Conservation (phyloP, 2,888 invertebrate species). For the Drosophila eohydei region DNA sequence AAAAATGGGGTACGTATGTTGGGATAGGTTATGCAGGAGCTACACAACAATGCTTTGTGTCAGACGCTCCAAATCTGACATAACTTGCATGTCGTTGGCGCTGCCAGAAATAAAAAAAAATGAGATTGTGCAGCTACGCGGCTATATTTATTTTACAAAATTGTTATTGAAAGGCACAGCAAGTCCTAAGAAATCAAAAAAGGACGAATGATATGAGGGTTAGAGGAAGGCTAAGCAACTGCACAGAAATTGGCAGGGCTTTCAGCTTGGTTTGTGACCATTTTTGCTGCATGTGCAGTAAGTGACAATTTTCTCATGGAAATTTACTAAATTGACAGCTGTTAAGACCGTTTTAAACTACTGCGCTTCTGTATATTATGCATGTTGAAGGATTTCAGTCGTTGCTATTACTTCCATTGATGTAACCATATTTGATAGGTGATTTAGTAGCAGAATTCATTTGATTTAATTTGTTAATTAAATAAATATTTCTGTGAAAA, state of each 20-base stretch:
- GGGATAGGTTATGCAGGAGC: slow-evolving; percentile 13
- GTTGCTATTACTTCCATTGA: background rate
- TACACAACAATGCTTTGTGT: slow-evolving; percentile 57
- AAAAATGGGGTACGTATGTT: slow-evolving; percentile 7
- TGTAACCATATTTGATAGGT: background rate
- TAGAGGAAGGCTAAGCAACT: background rate
- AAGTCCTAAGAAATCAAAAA: background rate
- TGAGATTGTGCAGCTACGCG: slow-evolving; percentile 51
- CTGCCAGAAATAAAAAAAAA: slow-evolving; percentile 11
- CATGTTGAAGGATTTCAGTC: background rate
- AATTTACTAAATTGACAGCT: slow-evolving; percentile 22
- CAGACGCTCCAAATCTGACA: slow-evolving; percentile 61
- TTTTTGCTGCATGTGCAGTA: slow-evolving; percentile 16
- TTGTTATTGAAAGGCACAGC: slow-evolving; percentile 45
- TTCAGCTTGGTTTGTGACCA: slow-evolving; percentile 2
- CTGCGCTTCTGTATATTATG: background rate
- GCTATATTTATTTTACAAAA: slow-evolving; percentile 65
- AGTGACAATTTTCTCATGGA: slow-evolving; percentile 18
- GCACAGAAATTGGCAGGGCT: background rate
- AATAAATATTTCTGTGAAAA: too few relatives aligned
- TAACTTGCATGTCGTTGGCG: slow-evolving; percentile 66
- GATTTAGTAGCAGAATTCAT: background rate
- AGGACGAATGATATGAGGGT: background rate
- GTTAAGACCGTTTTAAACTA: background rate
- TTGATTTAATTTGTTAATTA: background rate